A percentile compares a stretch with the other conserved stretches of the same genome.
Conservation (phyloP, 2,888 invertebrate genomes). For the Oithona nana region DNA sequence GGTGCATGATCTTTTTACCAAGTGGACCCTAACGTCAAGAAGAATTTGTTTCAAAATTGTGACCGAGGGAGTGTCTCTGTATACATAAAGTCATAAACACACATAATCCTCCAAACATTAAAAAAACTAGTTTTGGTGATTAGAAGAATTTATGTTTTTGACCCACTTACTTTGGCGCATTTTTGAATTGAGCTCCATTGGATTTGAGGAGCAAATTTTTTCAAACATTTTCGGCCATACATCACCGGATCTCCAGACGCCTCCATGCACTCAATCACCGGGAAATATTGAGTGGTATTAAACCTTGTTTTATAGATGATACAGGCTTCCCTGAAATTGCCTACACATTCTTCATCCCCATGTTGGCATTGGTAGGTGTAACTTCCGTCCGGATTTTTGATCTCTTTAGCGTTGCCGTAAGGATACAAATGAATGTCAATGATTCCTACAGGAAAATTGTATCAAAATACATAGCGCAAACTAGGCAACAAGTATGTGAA, state of each 20-base stretch:
- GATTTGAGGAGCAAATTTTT: no score
- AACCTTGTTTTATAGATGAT: no score
- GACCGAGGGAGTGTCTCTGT: no score
- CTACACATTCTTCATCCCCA: background rate
- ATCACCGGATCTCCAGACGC: background rate
- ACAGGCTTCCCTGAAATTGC: background rate
- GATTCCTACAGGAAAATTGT: background rate
- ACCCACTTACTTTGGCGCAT: no score
- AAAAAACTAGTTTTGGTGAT: no score
- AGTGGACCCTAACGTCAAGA: no score
- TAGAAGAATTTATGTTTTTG: no score
- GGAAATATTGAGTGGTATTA: background rate
- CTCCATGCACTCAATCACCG: background rate
- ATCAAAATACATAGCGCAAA: background rate
- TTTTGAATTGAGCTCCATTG: no score
- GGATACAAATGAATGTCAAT: background rate
- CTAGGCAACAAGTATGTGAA: background rate
- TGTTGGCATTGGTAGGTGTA: conserved; percentile 4
- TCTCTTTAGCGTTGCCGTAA: conserved; percentile 3
- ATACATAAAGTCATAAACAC: no score
- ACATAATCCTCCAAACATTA: no score
- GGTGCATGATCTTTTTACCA: no score
- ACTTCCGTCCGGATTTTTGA: background rate
- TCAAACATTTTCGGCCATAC: background rate
- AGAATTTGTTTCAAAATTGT: no score